Evolutionary conservation across 2,113 vertebrate species (phyloP).

Genomic region (Piprites chloris): DNA sequence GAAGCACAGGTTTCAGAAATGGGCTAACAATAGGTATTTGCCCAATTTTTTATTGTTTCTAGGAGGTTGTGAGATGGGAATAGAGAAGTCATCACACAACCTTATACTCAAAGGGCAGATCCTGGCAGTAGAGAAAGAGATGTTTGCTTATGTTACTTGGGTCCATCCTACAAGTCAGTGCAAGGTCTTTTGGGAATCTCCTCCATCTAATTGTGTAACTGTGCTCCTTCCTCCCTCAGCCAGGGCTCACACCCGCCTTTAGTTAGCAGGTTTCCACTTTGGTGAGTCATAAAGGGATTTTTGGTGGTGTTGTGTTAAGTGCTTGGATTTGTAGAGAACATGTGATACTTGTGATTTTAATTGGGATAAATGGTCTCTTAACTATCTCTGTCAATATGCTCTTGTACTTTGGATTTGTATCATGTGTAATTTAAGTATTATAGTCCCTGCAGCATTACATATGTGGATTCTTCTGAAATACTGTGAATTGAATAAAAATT

Average conservation of each 20-base stretch:
- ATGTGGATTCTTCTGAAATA: background rate
- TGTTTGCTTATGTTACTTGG: background rate
- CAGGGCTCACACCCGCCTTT: background rate
- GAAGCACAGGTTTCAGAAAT: background rate
- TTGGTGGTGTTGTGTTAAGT: background rate
- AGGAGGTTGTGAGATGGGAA: background rate
- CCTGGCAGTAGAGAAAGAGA: background rate
- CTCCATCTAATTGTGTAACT: background rate
- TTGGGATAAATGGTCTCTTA: background rate
- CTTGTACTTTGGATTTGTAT: background rate
- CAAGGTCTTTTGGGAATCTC: background rate
- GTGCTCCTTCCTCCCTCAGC: background rate
- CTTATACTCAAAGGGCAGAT: background rate
- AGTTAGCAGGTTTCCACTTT: background rate
- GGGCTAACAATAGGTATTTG: accelerated
- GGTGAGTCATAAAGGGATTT: background rate
- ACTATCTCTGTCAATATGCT: background rate
- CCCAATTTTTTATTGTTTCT: background rate
- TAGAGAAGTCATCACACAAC: background rate
- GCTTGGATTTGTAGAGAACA: background rate
- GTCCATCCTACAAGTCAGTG: background rate
- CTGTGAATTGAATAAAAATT: background rate
- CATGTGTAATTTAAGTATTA: background rate
- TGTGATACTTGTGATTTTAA: background rate
- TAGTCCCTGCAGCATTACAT: background rate